A percentile compares a stretch with the other conserved stretches of the same genome.
These are phyloP conservation scores for Microcebus ravelobensis DNA, from an alignment of 2,113 vertebrate species.

Conservation along the genomic window DNA sequence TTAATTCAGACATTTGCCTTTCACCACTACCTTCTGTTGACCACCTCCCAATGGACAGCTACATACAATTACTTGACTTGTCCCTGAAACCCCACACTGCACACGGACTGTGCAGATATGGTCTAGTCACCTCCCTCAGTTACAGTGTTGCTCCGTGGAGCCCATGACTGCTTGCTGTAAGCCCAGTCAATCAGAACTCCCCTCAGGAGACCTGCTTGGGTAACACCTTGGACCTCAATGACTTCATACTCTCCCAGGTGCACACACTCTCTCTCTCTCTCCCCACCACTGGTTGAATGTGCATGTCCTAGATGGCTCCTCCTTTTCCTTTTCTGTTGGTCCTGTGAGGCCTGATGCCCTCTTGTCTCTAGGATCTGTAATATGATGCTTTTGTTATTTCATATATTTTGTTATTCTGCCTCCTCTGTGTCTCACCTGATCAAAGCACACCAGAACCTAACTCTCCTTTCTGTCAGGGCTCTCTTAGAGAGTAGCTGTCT, in stretches of 20 bases:
- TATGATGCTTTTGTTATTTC: not conserved
- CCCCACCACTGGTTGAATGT: rapidly evolving
- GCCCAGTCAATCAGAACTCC: not conserved
- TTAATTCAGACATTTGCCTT: not conserved
- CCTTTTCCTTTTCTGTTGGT: not conserved
- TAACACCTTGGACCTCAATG: no score
- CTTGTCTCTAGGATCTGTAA: not conserved
- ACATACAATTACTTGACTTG: not conserved
- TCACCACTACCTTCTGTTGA: not conserved
- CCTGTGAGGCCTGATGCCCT: not conserved
- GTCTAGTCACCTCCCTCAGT: not conserved
- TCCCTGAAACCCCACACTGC: not conserved
- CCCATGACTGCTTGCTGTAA: not conserved
- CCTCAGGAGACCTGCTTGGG: not conserved
- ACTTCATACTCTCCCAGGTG: not conserved
- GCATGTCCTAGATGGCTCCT: rapidly evolving
- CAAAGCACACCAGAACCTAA: not conserved
- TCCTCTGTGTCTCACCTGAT: not conserved
- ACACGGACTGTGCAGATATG: not conserved
- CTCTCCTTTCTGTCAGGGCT: not conserved
- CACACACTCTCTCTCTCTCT: not conserved
- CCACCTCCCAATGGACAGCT: no score
- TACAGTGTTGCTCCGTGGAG: not conserved
- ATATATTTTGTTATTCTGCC: not conserved
- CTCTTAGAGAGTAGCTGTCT: not conserved